Evolutionary conservation across 2,797 vertebrate genomes (phyloP).

Genomic region (Clarias laeviceps): DNA sequence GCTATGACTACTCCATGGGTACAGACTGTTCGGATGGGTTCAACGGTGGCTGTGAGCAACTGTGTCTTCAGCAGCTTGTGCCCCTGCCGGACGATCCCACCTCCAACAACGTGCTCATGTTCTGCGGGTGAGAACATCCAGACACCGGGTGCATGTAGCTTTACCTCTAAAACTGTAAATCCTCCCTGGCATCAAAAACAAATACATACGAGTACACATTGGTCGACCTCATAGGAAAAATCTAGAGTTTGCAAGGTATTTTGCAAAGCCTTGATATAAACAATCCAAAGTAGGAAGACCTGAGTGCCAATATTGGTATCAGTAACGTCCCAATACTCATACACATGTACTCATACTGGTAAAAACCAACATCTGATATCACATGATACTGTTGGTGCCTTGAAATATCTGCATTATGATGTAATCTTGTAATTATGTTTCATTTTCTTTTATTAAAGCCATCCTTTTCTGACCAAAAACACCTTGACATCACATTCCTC

Average conservation of each 20-base stretch:
- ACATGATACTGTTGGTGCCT: not conserved
- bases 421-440: not conserved
- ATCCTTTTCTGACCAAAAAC: not conserved
- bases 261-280: not conserved
- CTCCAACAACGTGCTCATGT: conserved; percentile 96
- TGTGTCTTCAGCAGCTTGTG: conserved; percentile 94
- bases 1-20: conserved; percentile 95
- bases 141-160: not conserved
- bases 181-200: not conserved
- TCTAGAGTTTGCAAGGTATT: not conserved
- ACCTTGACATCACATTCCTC: too few relatives aligned
- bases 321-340: not conserved
- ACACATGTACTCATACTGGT: not conserved
- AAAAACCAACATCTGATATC: not conserved
- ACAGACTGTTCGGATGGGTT: conserved; percentile 97
- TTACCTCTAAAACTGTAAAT: not conserved
- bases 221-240: not conserved
- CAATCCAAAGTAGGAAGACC: not conserved
- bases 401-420: not conserved
- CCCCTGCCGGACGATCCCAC: conserved; percentile 86
- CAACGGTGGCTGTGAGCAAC: conserved; percentile 97
- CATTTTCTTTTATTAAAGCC: not conserved
- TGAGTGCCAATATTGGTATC: not conserved
- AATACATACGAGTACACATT: not conserved
- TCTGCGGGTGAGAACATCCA: conserved; percentile 88